These are phyloP conservation scores for Trididemnum clinides DNA, from an alignment of 23 tunicate species.

Conservation along the genomic window DNA sequence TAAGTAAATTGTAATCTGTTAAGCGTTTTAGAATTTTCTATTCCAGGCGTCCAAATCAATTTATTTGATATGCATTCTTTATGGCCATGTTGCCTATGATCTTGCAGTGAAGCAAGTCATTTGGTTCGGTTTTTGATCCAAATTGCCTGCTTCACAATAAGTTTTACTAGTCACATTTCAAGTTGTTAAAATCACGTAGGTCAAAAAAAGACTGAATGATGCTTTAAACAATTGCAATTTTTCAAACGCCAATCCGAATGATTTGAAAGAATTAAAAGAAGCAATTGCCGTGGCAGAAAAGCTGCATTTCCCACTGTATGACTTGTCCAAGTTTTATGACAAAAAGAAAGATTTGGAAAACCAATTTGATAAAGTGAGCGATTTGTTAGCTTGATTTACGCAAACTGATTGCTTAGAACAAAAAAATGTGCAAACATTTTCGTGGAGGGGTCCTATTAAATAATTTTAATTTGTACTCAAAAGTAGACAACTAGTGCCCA, in stretches of 20 bases:
- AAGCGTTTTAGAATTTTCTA: too few species aligned
- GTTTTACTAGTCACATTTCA: not conserved
- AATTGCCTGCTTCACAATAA: not conserved
- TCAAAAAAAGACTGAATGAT: not conserved
- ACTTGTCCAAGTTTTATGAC: not conserved
- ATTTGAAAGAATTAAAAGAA: not conserved
- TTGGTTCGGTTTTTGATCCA: not conserved
- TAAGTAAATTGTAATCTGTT: too few species aligned
- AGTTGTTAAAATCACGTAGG: not conserved
- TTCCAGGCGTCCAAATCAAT: too few species aligned
- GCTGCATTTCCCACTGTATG: not conserved
- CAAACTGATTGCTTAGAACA: too few species aligned
- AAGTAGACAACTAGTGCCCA: too few species aligned
- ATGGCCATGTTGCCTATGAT: too few species aligned
- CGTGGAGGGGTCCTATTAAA: too few species aligned
- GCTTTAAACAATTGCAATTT: not conserved
- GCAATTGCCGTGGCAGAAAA: not conserved
- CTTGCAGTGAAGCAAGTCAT: not conserved
- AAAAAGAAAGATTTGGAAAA: not conserved
- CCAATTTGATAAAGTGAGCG: not conserved
- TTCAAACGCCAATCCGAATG: not conserved
- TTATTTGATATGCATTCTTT: too few species aligned
- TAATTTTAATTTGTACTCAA: too few species aligned
- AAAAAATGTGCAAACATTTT: too few species aligned
- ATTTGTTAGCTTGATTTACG: too few species aligned